These are phyloP conservation scores for Ceyx melanurus DNA, from an alignment of 2,113 vertebrate species.

Conservation along the genomic window DNA sequence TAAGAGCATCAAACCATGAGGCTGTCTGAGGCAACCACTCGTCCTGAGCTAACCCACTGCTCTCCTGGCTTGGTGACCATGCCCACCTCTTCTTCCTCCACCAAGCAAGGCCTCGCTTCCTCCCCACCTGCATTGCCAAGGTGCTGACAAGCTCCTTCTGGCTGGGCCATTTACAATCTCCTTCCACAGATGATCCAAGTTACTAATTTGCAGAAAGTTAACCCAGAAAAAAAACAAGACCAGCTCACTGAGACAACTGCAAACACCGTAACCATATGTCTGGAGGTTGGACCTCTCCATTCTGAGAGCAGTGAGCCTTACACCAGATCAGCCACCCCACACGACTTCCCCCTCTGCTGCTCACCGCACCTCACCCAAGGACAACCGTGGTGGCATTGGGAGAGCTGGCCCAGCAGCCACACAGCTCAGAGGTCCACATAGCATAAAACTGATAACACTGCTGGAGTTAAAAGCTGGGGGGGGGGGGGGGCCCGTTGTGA, in stretches of 20 bases:
- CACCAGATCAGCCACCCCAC: background rate
- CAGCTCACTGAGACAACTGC: background rate
- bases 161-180: background rate
- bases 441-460: background rate
- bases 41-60: background rate
- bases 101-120: background rate
- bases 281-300: background rate
- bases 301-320: background rate
- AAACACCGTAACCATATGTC: background rate
- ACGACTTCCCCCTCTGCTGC: too few species aligned
- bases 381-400: fast-evolving
- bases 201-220: background rate
- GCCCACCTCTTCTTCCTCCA: background rate
- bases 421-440: background rate
- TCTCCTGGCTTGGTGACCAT: background rate
- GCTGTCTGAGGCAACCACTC: background rate
- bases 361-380: fast-evolving
- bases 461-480: background rate
- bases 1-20: background rate
- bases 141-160: background rate
- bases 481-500: background rate
- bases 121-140: background rate
- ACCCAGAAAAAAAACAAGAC: background rate
- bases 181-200: background rate
- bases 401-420: background rate